Percentiles rank a stretch among this genome's conserved stretches.
Evolutionary conservation across 2,888 invertebrate genomes (phyloP).

Genomic region (Lordiphosa andalusiaca): DNA sequence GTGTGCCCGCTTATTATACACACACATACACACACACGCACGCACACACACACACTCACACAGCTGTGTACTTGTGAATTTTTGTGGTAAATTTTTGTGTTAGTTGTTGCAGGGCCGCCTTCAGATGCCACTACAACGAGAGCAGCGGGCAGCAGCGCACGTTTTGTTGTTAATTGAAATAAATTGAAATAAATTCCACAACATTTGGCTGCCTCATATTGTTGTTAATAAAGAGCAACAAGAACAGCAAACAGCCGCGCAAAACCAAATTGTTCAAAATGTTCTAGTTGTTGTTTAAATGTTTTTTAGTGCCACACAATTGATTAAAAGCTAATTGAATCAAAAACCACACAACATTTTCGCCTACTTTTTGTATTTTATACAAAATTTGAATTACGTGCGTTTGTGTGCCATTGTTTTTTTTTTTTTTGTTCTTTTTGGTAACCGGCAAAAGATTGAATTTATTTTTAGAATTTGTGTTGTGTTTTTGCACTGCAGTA

Average conservation of each 20-base stretch:
- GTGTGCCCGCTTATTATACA: constrained; percentile 53
- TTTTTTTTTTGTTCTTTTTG: too few species aligned
- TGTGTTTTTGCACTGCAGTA: too few species aligned
- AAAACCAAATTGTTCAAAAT: constrained; percentile 37
- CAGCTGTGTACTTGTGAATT: constrained; percentile 25
- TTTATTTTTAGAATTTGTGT: too few species aligned
- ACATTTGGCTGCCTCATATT: constrained; percentile 30
- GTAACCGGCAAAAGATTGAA: too few species aligned
- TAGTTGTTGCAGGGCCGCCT: constrained; percentile 77
- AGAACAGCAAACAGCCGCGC: constrained; percentile 15
- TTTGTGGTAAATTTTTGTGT: constrained; percentile 57
- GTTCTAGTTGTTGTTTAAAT: constrained; percentile 33
- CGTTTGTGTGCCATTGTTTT: too few species aligned
- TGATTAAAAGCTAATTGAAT: constrained; percentile 10
- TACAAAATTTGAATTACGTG: too few species aligned
- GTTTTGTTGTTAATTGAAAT: constrained; percentile 78
- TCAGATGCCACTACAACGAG: constrained; percentile 52
- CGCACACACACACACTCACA: constrained; percentile 2
- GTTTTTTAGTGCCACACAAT: constrained; percentile 1
- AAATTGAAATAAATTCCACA: constrained; percentile 77
- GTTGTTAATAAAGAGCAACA: constrained; percentile 76
- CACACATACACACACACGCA: constrained; percentile 17
- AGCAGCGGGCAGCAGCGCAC: constrained; percentile 26
- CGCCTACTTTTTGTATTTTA: too few species aligned
- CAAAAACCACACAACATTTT: not conserved